Base-by-base conservation (phyloP, 2,113 vertebrate genomes). In the Sminthopsis crassicaudata region DNA sequence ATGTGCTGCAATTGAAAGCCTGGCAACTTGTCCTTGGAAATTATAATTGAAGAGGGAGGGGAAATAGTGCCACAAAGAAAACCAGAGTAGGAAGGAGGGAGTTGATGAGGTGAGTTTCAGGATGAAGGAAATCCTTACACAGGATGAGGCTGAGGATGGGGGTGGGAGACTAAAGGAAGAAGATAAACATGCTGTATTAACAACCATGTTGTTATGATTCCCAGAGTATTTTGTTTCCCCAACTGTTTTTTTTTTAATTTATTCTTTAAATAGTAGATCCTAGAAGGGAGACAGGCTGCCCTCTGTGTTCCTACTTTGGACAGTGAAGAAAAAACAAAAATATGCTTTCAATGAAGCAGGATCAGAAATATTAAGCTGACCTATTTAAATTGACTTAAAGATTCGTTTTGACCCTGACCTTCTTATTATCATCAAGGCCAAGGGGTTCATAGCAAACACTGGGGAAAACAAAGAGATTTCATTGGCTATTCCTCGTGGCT, bases 121-220 rank as follows among this genome's bases (percentile, higher is more conserved):
- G 94, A 57, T 30, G 94, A 97, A 98, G 98, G 97, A 97, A 97
- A 97, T 97, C 96, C 97, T 96, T 96, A 94, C 93, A 48, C 95
- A 95, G 97, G 97, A 97, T 91, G 94, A 95, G 96, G 67, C 48
- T 90, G 92, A 19, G 27, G 67, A n/a, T 42, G 67, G 67, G 36
- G 36, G 60, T 67, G 60, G 30, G 91, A 92, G 95, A 93, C 93
- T 96, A 97, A 90, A 97, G 94, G 93, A 97, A 97, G 91, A 53
- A 84, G 91, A 93, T 93, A 97, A 98, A 95, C 94, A 97, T 90
- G 53, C 50, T 50, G 92, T 90, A 51, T 4, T 90, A 89, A 19
- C 53, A 51, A 95, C 67, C 50, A 89, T 14, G 42, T 22, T 94
- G 84, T 84, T 92, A 91, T 46, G 90, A 94, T 57, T 95, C 90